Evolutionary conservation across 1,140 invertebrate genomes (phyloP).

Genomic region (Popillia japonica): DNA sequence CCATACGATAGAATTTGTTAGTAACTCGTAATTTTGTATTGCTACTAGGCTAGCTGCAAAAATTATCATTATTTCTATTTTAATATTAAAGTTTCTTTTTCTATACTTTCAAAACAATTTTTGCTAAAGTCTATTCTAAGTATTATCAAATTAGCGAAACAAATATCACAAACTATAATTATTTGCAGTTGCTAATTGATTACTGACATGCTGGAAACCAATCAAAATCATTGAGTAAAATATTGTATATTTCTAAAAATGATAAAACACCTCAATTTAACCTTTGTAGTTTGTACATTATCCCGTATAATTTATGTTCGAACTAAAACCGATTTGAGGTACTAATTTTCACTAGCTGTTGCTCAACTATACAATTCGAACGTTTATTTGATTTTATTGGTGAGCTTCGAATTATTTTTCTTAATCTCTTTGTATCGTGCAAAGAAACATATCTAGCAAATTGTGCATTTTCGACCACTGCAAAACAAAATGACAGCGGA

Average conservation of each 20-base stretch:
- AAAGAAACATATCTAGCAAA: background rate
- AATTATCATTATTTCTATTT: too few species aligned
- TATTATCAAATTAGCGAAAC: too few species aligned
- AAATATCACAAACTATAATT: too few species aligned
- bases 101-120: too few species aligned
- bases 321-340: background rate
- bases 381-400: background rate
- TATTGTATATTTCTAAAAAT: background rate
- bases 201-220: background rate
- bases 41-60: too few species aligned
- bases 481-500: constrained; percentile 41
- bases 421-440: background rate
- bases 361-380: background rate
- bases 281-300: background rate
- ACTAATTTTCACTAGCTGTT: background rate
- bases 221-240: background rate
- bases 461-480: constrained; percentile 18
- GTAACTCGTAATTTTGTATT: too few species aligned
- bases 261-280: background rate
- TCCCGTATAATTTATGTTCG: background rate
- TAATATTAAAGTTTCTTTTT: too few species aligned
- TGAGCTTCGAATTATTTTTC: background rate
- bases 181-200: too few species aligned
- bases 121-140: too few species aligned
- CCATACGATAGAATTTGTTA: too few species aligned